These are phyloP conservation scores for Lophius americanus DNA, from an alignment of 2,797 vertebrate species.

Conservation along the genomic window DNA sequence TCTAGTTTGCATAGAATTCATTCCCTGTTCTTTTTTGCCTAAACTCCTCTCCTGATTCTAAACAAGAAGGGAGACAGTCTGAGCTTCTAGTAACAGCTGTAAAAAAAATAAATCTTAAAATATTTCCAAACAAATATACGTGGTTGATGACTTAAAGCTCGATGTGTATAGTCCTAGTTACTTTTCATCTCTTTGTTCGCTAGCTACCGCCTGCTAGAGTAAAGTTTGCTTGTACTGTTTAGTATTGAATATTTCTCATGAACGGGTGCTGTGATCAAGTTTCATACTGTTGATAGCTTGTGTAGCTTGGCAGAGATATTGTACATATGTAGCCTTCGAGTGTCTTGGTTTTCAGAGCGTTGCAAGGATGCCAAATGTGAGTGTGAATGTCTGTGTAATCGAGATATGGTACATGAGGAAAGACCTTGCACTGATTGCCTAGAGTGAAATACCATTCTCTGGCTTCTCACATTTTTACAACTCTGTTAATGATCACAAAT, in stretches of 20 bases:
- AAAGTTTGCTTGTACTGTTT: conserved; percentile 56
- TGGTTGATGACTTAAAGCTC: background rate
- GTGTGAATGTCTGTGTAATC: conserved; percentile 81
- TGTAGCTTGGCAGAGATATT: conserved; percentile 75
- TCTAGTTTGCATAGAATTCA: conserved; percentile 22
- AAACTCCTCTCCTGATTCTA: too few species aligned
- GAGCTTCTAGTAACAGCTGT: conserved; percentile 23
- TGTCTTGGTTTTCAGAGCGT: conserved; percentile 75
- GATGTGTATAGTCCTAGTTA: conserved; percentile 26
- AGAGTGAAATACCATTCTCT: conserved; percentile 74
- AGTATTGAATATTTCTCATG: conserved; percentile 63
- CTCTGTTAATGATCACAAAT: conserved; percentile 77
- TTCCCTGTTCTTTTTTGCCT: background rate
- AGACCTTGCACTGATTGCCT: conserved; percentile 71
- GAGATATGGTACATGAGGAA: conserved; percentile 71
- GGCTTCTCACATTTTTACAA: conserved; percentile 70
- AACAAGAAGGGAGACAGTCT: background rate
- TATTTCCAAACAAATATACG: too few species aligned
- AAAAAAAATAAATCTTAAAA: conserved; percentile 34
- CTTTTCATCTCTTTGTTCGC: conserved; percentile 68
- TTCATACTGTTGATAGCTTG: conserved; percentile 70
- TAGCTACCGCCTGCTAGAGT: conserved; percentile 72
- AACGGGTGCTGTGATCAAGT: conserved; percentile 69
- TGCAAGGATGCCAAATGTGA: conserved; percentile 75
- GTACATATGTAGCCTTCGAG: conserved; percentile 76